Conservation (phyloP, 2,113 vertebrate genomes). For the Python bivittatus region DNA sequence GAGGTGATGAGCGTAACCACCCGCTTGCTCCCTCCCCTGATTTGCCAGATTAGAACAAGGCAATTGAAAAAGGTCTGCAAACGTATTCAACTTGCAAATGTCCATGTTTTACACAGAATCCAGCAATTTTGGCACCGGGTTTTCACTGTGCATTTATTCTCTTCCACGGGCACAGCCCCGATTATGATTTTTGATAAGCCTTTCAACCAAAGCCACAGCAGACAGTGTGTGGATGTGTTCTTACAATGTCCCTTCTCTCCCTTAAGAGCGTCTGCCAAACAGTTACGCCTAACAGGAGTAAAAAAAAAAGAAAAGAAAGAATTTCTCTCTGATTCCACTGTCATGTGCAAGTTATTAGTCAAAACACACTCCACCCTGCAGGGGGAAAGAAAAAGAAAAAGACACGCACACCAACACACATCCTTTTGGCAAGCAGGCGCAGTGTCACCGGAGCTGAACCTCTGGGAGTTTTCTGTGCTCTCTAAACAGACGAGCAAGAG, state of each 20-base stretch:
- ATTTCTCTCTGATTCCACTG: not conserved
- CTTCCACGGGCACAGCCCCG: not conserved
- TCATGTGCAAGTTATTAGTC: conserved; percentile 10
- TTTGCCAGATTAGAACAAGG: no score
- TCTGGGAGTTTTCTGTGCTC: not conserved
- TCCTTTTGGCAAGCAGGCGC: conserved; percentile 1
- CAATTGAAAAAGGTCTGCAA: no score
- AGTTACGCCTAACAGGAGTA: not conserved
- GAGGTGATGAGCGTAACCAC: no score
- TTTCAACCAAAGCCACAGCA: not conserved
- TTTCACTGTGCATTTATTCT: not conserved
- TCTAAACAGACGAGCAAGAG: not conserved
- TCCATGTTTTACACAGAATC: no score
- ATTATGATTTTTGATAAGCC: not conserved
- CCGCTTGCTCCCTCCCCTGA: no score
- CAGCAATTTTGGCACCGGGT: not conserved
- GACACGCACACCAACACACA: not conserved
- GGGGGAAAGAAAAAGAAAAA: not conserved
- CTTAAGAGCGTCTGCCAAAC: not conserved
- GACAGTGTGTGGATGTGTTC: not conserved
- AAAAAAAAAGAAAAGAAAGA: not conserved
- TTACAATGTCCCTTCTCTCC: not conserved
- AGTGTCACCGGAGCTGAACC: conserved; percentile 15
- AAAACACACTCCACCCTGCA: conserved; percentile 6
- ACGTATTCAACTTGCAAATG: not conserved